Base-by-base conservation (phyloP, 2,888 invertebrate species). In the Watsonalla cultraria region DNA sequence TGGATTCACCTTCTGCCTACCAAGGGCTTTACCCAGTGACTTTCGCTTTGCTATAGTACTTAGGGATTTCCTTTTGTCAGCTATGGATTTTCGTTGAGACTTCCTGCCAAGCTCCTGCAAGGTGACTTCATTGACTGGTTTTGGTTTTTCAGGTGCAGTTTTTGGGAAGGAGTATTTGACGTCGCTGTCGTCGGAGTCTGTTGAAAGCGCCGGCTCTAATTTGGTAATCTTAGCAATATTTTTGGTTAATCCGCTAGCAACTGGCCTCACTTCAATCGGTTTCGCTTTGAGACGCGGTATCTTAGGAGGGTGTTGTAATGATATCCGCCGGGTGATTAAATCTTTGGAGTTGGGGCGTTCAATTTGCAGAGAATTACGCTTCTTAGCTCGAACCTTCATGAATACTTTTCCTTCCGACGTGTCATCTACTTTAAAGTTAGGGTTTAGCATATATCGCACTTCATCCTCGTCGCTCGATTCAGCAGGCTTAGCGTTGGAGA, bases 151-250 rank as follows among this genome's bases (percentile, higher is more conserved):
- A 24, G 63, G 47, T 47, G 65, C 61, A 35, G 68, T 65, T 63
- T 75, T 74, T 7, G 90, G 90, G 65, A 90, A 90, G 15, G 90
- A 87, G 67, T 90, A 90, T 74, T 90, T 90, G 0, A 86, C 72
- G 47, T 90, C 90, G 55, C 86, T 88, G 52, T 90, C 90, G 45
- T 90, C 90, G 0, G 90, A 89, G 66, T 89, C 89, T 14, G 82
- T 82, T 5, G 78, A 77, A 59, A 71, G 68, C 60, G 67, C 65
- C 56, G 74, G 58, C 56, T 83, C 80, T 45, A 65, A 14, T 60
- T 78, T 70, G 47, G 66, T 53, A 45, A 65, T 51, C 66, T 80
- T 80, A 37, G 64, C 51, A 47, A 65, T 51, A 39, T 61, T 70
- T 70, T 80, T 81, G 11, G 57, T 54, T 11, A 54, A 42, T 5